Evolutionary conservation across 2,888 invertebrate species (phyloP).

Genomic region (Silvanus unidentatus): DNA sequence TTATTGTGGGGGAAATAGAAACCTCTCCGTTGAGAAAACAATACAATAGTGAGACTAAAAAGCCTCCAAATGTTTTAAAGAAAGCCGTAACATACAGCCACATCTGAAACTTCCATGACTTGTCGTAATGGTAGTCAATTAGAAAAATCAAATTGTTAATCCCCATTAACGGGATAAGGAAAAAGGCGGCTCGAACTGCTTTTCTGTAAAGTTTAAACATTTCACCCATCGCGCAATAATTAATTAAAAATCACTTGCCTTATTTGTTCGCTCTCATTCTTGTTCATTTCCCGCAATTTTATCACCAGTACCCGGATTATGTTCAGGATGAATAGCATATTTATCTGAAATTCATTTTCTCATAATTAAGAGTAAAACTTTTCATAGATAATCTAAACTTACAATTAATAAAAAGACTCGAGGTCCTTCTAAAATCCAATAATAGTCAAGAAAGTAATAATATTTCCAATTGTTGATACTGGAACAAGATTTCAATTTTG

Average conservation of each 20-base stretch:
- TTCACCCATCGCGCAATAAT: neutral
- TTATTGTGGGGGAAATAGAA: conserved; percentile 22
- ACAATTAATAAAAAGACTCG: conserved; percentile 74
- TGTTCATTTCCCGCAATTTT: conserved; percentile 66
- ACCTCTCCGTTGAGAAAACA: conserved; percentile 84
- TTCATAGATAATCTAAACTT: too few relatives aligned
- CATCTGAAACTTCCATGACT: conserved; percentile 64
- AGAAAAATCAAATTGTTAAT: conserved; percentile 73
- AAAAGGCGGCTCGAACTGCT: conserved; percentile 72
- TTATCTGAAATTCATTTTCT: conserved; percentile 57
- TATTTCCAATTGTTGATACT: conserved; percentile 61
- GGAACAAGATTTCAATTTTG: conserved; percentile 17
- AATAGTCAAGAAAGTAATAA: conserved; percentile 72
- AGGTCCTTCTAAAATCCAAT: conserved; percentile 90
- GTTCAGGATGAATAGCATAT: conserved; percentile 70
- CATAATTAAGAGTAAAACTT: too few relatives aligned
- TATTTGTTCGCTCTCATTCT: conserved; percentile 69
- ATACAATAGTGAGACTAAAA: conserved; percentile 73
- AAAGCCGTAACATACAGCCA: conserved; percentile 79
- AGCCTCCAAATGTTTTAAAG: conserved; percentile 78
- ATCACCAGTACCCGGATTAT: conserved; percentile 73
- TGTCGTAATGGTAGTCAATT: conserved; percentile 57
- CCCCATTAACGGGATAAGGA: conserved; percentile 73
- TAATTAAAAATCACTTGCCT: conserved; percentile 48
- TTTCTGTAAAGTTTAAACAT: conserved; percentile 52